Evolutionary conservation across 2,113 vertebrate species (phyloP).

Genomic region (Poecile atricapillus): DNA sequence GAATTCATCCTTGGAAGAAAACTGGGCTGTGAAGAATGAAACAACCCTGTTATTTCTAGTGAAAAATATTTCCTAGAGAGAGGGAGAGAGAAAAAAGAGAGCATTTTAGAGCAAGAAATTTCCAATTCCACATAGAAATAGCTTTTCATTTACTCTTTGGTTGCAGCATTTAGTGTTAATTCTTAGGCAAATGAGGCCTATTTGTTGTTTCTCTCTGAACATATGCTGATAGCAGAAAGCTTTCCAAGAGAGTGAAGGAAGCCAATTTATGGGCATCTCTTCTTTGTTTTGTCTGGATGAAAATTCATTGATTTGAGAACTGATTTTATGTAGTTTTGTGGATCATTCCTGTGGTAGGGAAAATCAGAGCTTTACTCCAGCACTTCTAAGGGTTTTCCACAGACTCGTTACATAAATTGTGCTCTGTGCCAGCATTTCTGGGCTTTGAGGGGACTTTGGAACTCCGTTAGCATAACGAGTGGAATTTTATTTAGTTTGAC

Average conservation of each 20-base stretch:
- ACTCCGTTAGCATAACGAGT: background rate
- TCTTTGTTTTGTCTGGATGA: slow-evolving; percentile 14
- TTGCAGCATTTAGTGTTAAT: background rate
- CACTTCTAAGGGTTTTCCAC: slow-evolving; percentile 9
- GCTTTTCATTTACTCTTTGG: background rate
- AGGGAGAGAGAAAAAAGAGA: fast-evolving
- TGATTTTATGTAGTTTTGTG: background rate
- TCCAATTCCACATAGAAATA: background rate
- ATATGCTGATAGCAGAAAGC: background rate
- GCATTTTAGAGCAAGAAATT: background rate
- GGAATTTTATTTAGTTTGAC: slow-evolving; percentile 21
- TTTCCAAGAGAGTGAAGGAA: background rate
- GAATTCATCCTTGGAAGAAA: background rate
- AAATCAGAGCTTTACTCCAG: background rate
- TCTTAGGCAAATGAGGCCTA: background rate
- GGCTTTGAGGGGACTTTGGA: slow-evolving; percentile 5
- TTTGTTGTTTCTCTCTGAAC: background rate
- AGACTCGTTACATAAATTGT: background rate
- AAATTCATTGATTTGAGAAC: background rate
- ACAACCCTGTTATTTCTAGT: background rate
- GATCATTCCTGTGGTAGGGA: slow-evolving; percentile 12
- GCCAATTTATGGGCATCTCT: background rate
- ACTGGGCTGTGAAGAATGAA: background rate
- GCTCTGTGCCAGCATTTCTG: background rate
- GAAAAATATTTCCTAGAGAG: background rate